These are phyloP conservation scores for Noctua janthe DNA, from an alignment of 2,888 invertebrate genomes.

Conservation along the genomic window DNA sequence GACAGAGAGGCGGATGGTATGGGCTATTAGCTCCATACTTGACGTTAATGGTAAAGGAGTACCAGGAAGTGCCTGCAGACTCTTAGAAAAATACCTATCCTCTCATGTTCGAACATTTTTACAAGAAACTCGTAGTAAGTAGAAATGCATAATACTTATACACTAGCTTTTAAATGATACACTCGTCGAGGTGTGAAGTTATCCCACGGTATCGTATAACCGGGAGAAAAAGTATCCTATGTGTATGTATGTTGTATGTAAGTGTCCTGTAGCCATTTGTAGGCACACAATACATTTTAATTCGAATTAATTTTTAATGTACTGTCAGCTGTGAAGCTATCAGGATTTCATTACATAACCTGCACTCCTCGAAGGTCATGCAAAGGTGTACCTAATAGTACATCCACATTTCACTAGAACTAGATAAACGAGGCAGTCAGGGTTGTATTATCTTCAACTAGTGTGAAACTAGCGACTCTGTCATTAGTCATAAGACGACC, in stretches of 20 bases:
- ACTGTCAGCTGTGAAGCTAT: too few relatives aligned
- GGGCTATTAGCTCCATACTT: conserved; percentile 70
- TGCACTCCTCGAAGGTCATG: neutral
- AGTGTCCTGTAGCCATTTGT: too few relatives aligned
- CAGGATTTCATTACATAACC: neutral
- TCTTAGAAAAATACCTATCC: conserved; percentile 75
- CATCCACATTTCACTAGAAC: too few relatives aligned
- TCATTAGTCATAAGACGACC: too few relatives aligned
- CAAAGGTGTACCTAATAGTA: too few relatives aligned
- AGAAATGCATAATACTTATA: neutral
- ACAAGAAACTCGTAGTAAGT: conserved; percentile 55
- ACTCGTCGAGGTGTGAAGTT: neutral
- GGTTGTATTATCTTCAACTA: too few relatives aligned
- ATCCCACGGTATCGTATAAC: neutral
- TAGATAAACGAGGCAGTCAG: neutral
- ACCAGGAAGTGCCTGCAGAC: conserved; percentile 75
- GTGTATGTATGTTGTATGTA: too few relatives aligned
- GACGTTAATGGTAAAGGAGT: conserved; percentile 71
- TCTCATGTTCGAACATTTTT: conserved; percentile 47
- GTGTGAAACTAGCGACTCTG: too few relatives aligned
- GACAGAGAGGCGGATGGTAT: conserved; percentile 68
- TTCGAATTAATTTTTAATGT: too few relatives aligned
- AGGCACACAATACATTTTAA: too few relatives aligned
- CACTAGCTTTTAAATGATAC: neutral
- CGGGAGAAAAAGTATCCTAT: neutral